These are phyloP conservation scores for Tangachromis dhanisi DNA, from an alignment of 2,113 vertebrate genomes.

Conservation along the genomic window DNA sequence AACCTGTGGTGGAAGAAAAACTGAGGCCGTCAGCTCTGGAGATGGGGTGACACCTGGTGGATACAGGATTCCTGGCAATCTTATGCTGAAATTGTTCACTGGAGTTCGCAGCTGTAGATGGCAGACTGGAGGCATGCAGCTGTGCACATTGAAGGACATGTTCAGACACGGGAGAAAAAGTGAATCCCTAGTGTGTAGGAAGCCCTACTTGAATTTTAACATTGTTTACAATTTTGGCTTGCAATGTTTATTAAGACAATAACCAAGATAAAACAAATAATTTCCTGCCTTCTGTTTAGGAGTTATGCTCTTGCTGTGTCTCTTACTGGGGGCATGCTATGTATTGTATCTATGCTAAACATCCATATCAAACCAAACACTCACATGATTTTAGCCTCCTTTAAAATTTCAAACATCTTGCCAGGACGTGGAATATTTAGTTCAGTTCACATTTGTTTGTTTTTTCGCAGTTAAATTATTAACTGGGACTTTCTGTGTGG, in stretches of 20 bases:
- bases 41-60: conserved; percentile 56
- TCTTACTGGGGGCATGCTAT: neutral
- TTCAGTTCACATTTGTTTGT: neutral
- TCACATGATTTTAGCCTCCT: neutral
- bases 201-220: neutral
- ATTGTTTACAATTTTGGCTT: neutral
- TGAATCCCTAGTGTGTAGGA: neutral
- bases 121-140: neutral
- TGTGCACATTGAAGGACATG: neutral
- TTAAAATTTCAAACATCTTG: neutral
- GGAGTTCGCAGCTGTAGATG: neutral
- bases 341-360: neutral
- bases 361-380: neutral
- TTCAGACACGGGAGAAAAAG: neutral
- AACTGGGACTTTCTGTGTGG: neutral
- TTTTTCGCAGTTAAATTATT: neutral
- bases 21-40: neutral
- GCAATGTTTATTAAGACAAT: neutral
- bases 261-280: neutral
- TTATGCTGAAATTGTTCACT: neutral
- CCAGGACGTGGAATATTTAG: rapidly evolving
- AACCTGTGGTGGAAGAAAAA: neutral
- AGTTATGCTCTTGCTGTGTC: neutral
- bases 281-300: neutral
- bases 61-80: neutral